Conservation (phyloP, 2,797 vertebrate genomes). For the Novumbra hubbsi region DNA sequence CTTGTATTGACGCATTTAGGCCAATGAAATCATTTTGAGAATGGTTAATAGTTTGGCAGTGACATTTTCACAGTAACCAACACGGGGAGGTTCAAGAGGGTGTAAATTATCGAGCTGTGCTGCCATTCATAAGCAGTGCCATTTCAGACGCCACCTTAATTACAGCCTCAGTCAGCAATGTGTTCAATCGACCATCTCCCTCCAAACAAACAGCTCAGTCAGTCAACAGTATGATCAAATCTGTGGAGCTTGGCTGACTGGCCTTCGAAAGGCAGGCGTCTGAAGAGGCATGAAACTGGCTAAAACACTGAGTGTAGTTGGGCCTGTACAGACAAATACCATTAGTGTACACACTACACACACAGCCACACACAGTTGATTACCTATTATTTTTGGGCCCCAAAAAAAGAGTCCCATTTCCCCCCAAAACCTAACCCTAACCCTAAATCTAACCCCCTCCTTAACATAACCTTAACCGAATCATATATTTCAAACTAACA, state of each 20-base stretch:
- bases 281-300: constrained; percentile 38
- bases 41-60: constrained; percentile 69
- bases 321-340: constrained; percentile 30
- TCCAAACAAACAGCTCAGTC: constrained; percentile 62
- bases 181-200: constrained; percentile 61
- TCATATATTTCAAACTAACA: background rate
- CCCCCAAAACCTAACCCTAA: too few relatives aligned
- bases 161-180: constrained; percentile 69
- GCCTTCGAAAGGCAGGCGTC: constrained; percentile 17
- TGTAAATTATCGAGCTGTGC: constrained; percentile 70
- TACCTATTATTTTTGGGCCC: too few relatives aligned
- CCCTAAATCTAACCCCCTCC: too few relatives aligned
- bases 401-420: too few relatives aligned
- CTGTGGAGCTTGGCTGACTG: constrained; percentile 28
- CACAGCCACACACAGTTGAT: background rate
- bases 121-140: constrained; percentile 62
- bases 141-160: constrained; percentile 79
- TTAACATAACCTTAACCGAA: background rate
- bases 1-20: constrained; percentile 17
- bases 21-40: constrained; percentile 55
- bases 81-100: constrained; percentile 7
- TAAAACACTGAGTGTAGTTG: constrained; percentile 36
- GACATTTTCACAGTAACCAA: constrained; percentile 66
- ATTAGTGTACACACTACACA: background rate
- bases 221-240: constrained; percentile 32